phyloP scores from a whole-genome alignment of 2,888 invertebrate species.

The Pyrocoelia pectoralis region DNA sequence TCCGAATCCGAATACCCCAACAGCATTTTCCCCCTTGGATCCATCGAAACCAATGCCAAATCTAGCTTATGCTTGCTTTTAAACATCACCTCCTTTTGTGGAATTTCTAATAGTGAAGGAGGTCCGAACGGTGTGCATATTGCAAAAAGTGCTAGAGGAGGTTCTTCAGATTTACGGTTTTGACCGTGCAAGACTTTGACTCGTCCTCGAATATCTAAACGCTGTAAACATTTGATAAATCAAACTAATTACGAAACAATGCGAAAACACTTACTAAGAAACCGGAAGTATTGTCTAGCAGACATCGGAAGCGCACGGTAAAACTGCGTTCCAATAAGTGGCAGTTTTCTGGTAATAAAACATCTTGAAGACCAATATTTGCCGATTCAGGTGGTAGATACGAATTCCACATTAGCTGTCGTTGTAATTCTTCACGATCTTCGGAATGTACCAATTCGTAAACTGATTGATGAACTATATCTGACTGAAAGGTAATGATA shows the following conservation, averaged over 20 bases:
- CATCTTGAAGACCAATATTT: slow-evolving; percentile 85
- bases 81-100: slow-evolving; percentile 99
- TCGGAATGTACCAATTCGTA: slow-evolving; percentile 99
- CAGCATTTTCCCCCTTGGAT: slow-evolving; percentile 94
- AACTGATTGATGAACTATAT: slow-evolving; percentile 99
- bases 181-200: slow-evolving; percentile 97
- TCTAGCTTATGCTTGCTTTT: slow-evolving; percentile 99
- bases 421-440: slow-evolving; percentile 95
- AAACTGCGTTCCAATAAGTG: slow-evolving; percentile 95
- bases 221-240: slow-evolving; percentile 64
- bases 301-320: slow-evolving; percentile 97
- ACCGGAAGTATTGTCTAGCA: slow-evolving; percentile 98
- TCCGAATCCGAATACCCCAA: slow-evolving; percentile 94
- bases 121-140: slow-evolving; percentile 99
- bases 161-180: slow-evolving; percentile 92
- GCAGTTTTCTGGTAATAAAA: slow-evolving; percentile 86
- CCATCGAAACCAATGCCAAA: slow-evolving; percentile 95
- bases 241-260: background rate
- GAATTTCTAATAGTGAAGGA: slow-evolving; percentile 94
- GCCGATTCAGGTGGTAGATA: slow-evolving; percentile 84
- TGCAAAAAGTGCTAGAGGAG: slow-evolving; percentile 94
- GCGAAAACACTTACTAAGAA: slow-evolving; percentile 83
- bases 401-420: slow-evolving; percentile 95
- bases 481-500: slow-evolving; percentile 77
- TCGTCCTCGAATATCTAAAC: slow-evolving; percentile 96